Evolutionary conservation across 2,888 invertebrate species (phyloP).

Genomic region (Drosophila meridionalis): DNA sequence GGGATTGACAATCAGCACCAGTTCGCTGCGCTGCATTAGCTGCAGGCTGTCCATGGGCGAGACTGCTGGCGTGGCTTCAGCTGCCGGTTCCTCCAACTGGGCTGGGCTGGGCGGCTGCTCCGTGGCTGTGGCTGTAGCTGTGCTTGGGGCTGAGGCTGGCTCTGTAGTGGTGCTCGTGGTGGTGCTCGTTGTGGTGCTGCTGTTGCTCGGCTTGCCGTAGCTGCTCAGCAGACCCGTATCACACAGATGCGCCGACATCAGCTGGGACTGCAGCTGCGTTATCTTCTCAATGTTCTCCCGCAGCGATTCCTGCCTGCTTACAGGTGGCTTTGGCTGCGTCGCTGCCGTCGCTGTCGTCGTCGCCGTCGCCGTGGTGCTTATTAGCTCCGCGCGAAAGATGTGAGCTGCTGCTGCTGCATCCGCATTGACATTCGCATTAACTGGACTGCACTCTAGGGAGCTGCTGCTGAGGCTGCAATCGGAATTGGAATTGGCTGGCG

Average conservation of each 20-base stretch:
- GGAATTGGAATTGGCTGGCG: slow-evolving; percentile 85
- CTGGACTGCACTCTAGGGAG: slow-evolving; percentile 69
- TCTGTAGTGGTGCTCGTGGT: slow-evolving; percentile 8
- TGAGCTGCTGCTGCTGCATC: slow-evolving; percentile 58
- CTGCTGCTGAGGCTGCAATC: slow-evolving; percentile 82
- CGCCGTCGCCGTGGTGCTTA: slow-evolving; percentile 80
- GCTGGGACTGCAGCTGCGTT: slow-evolving; percentile 84
- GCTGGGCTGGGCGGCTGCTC: slow-evolving; percentile 21
- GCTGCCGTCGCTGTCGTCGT: slow-evolving; percentile 40
- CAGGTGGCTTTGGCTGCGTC: slow-evolving; percentile 45
- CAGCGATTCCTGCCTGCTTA: slow-evolving; percentile 83
- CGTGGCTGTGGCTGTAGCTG: background rate
- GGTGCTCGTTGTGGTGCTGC: background rate
- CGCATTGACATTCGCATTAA: slow-evolving; percentile 40
- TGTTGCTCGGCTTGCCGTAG: slow-evolving; percentile 41
- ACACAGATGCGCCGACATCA: slow-evolving; percentile 84
- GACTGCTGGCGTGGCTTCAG: slow-evolving; percentile 31
- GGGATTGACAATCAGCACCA: slow-evolving; percentile 88
- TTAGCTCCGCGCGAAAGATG: slow-evolving; percentile 83
- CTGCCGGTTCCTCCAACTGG: slow-evolving; percentile 3
- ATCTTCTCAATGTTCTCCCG: slow-evolving; percentile 85
- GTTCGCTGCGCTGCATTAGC: slow-evolving; percentile 88
- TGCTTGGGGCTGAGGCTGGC: slow-evolving; percentile 8
- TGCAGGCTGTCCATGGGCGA: slow-evolving; percentile 85
- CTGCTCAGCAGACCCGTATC: slow-evolving; percentile 69